A percentile compares a stretch with the other conserved stretches of the same genome.
phyloP scores from a whole-genome alignment of 64 coral and sea anemone species.

The Montipora sp. region DNA sequence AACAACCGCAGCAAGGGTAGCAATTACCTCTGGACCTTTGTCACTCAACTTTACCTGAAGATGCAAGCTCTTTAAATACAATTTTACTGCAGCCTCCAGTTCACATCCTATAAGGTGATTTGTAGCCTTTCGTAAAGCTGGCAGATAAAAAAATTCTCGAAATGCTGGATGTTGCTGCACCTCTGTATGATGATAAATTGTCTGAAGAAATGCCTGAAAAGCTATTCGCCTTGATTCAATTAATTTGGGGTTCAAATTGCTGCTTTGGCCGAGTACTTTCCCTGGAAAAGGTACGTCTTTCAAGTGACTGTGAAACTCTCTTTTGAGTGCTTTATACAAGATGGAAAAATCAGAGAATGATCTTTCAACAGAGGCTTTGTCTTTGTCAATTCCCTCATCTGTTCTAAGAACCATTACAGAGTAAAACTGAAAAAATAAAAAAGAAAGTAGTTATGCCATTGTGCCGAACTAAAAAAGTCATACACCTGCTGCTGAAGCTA shows the following conservation, averaged over 20 bases:
- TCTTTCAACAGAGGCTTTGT: conserved; percentile 87
- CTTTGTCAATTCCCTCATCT: conserved; percentile 74
- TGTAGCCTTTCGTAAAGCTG: conserved; percentile 72
- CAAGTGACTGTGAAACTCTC: conserved; percentile 61
- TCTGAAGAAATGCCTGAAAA: conserved; percentile 82
- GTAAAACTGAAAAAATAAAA: conserved; percentile 74
- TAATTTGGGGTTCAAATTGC: conserved; percentile 78
- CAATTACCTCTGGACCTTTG: conserved; percentile 71
- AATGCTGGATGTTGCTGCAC: conserved; percentile 74
- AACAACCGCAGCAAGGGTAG: conserved; percentile 88
- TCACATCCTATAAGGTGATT: conserved; percentile 80
- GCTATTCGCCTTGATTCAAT: conserved; percentile 65
- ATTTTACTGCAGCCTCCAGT: conserved; percentile 71
- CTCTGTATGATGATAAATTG: conserved; percentile 64
- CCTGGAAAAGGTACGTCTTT: conserved; percentile 78
- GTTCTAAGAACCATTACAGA: conserved; percentile 79
- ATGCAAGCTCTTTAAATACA: conserved; percentile 85
- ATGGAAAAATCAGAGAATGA: conserved; percentile 90
- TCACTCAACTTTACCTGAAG: conserved; percentile 95
- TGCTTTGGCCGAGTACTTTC: conserved; percentile 79
- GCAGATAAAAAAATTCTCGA: conserved; percentile 92
- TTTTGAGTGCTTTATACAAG: conserved; percentile 89
- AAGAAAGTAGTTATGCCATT: background rate
- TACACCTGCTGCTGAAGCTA: background rate
- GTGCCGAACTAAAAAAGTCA: background rate